These are phyloP conservation scores for Podocnemis expansa DNA, from an alignment of 2,113 vertebrate genomes.

Conservation along the genomic window DNA sequence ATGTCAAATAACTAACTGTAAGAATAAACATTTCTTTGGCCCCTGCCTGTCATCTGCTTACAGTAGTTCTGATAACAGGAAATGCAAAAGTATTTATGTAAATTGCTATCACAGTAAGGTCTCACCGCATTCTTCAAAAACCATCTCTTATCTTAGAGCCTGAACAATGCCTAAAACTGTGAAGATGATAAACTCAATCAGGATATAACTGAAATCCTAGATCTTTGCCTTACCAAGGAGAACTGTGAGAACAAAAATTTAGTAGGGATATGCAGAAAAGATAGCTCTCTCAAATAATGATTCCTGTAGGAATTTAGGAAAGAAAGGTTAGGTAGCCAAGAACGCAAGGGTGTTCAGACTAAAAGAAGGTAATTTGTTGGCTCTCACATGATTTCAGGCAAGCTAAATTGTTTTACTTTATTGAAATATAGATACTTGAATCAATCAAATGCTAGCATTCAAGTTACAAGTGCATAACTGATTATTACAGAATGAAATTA, in stretches of 20 bases:
- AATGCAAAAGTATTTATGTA: background rate
- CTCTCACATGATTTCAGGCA: background rate
- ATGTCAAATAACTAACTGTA: conserved; percentile 17
- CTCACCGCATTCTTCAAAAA: background rate
- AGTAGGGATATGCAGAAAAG: background rate
- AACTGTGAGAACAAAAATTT: background rate
- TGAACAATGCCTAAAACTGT: background rate
- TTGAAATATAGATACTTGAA: background rate
- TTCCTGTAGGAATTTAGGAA: background rate
- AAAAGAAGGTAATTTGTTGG: background rate
- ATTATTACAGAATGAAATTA: background rate
- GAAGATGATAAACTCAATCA: background rate
- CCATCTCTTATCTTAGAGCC: background rate
- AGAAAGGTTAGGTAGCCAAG: background rate
- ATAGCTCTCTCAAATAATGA: background rate
- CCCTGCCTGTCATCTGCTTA: background rate
- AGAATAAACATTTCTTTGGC: background rate
- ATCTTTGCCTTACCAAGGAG: background rate
- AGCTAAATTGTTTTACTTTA: background rate
- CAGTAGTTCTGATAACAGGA: background rate
- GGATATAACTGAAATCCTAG: background rate
- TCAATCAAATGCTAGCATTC: background rate
- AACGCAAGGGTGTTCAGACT: background rate
- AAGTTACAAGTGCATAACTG: background rate
- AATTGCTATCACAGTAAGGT: background rate